These are phyloP conservation scores for Laticauda laticaudata DNA, from an alignment of 2,113 vertebrate species.

Conservation along the genomic window DNA sequence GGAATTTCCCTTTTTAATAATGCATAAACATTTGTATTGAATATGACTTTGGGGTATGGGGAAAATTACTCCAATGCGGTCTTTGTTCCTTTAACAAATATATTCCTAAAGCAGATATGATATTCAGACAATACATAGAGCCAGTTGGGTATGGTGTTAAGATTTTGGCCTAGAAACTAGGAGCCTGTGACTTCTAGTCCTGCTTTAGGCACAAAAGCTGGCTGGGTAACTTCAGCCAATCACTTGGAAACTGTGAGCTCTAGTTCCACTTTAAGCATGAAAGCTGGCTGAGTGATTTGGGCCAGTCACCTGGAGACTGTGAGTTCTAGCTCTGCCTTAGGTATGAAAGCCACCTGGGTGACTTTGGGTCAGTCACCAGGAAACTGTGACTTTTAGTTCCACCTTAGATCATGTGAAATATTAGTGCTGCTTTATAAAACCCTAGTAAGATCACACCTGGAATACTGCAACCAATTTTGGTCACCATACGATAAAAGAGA, in stretches of 20 bases:
- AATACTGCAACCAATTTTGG: too few species aligned
- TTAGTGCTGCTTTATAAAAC: too few species aligned
- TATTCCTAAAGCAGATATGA: not conserved
- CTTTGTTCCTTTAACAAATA: not conserved
- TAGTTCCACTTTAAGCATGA: not conserved
- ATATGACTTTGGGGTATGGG: not conserved
- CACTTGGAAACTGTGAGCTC: not conserved
- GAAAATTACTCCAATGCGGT: not conserved
- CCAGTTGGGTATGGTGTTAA: not conserved
- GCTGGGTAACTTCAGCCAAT: not conserved
- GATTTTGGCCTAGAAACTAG: not conserved
- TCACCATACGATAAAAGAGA: too few species aligned
- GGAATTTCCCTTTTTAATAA: conserved; percentile 11
- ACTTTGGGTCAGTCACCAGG: too few species aligned
- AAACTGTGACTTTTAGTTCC: too few species aligned
- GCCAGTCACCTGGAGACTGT: not conserved
- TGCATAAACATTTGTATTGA: not conserved
- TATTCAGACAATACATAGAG: not conserved
- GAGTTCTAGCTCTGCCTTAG: not conserved
- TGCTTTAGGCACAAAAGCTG: not conserved
- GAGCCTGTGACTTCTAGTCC: not conserved
- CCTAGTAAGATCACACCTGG: too few species aligned
- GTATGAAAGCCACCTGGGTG: too few species aligned
- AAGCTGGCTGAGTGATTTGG: not conserved
- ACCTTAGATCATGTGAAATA: too few species aligned